Conservation (phyloP, 2,797 vertebrate species). For the Phrynocephalus forsythii region DNA sequence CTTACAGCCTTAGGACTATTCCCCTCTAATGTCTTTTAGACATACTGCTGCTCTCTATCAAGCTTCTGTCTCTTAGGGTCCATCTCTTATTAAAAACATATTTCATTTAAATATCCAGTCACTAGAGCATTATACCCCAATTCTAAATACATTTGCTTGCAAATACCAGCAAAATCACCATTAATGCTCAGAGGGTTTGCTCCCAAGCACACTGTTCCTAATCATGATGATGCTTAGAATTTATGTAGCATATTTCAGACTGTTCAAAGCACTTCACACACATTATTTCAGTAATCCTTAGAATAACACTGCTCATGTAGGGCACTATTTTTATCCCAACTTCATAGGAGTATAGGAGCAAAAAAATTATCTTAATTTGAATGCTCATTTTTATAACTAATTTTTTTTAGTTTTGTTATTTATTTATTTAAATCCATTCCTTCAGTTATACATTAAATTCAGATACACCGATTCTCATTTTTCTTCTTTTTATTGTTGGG, state of each 20-base stretch:
- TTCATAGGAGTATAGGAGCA: background rate
- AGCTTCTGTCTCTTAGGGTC: background rate
- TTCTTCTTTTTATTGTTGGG: background rate
- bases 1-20: background rate
- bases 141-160: background rate
- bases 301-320: background rate
- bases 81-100: background rate
- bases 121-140: background rate
- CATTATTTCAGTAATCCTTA: conserved; percentile 20
- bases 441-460: background rate
- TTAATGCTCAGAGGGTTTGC: conserved; percentile 1
- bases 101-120: no score
- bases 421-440: background rate
- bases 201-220: background rate
- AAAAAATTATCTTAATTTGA: background rate
- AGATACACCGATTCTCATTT: background rate
- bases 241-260: background rate
- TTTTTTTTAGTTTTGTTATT: background rate
- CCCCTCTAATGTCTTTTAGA: background rate
- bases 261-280: conserved; percentile 1
- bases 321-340: background rate
- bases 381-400: background rate
- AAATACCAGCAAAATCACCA: background rate
- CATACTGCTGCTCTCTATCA: background rate
- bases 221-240: background rate